phyloP scores from a whole-genome alignment of 1,140 invertebrate species.

The Amphibalanus amphitrite region DNA sequence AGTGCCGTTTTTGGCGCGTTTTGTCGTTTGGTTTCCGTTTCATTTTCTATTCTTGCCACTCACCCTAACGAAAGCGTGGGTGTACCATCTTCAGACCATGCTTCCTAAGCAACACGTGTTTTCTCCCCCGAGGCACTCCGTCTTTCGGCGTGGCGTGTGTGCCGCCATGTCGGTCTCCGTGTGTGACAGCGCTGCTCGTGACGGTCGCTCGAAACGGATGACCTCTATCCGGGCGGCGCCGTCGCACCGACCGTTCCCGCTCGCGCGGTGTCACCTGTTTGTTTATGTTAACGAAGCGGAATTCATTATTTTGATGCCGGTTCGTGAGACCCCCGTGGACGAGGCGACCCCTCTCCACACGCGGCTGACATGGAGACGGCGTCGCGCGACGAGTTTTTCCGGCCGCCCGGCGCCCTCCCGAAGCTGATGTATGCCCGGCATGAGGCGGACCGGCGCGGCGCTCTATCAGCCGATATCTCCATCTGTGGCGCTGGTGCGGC shows the following conservation, averaged over 20 bases:
- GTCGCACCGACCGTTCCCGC: too few relatives aligned
- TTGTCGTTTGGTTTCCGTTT: too few relatives aligned
- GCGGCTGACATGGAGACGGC: neutral
- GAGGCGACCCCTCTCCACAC: neutral
- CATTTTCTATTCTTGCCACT: too few relatives aligned
- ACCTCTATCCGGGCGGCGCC: neutral
- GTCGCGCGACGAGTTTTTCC: neutral
- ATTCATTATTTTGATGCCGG: neutral
- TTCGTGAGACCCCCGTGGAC: neutral
- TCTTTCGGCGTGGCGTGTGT: neutral
- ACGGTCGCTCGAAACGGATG: neutral
- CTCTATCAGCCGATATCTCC: neutral
- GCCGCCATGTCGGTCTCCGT: too few relatives aligned
- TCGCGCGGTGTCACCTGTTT: neutral
- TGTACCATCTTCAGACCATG: too few relatives aligned
- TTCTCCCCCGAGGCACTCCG: too few relatives aligned
- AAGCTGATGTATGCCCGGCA: neutral
- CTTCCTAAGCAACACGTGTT: too few relatives aligned
- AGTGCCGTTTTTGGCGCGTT: too few relatives aligned
- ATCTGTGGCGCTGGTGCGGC: too few relatives aligned
- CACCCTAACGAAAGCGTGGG: too few relatives aligned
- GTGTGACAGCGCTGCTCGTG: too few relatives aligned
- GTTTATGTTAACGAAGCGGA: constrained; percentile 1
- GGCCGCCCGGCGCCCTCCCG: too few relatives aligned
- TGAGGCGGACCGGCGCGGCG: neutral